Evolutionary conservation across 2,113 vertebrate genomes (phyloP).

Genomic region (Aegithalos caudatus): DNA sequence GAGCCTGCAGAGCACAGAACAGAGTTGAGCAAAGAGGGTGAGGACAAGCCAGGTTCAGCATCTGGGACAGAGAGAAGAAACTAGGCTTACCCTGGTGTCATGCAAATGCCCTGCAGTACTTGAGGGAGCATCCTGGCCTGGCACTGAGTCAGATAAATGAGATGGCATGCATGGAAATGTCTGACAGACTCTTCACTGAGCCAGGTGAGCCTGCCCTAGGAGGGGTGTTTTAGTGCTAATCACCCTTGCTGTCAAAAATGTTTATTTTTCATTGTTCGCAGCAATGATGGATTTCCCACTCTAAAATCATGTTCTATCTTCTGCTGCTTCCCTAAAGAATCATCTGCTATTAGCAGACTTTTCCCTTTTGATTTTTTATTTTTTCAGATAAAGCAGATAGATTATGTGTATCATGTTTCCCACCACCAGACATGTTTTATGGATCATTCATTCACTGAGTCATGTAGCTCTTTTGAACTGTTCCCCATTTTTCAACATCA

Average conservation of each 20-base stretch:
- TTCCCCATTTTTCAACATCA: slow-evolving; percentile 15
- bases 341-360: background rate
- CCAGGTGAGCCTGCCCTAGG: background rate
- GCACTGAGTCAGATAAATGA: background rate
- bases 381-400: background rate
- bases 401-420: background rate
- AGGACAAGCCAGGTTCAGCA: background rate
- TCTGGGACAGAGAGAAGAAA: rapidly evolving
- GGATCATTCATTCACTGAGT: slow-evolving; percentile 1
- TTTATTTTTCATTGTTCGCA: slow-evolving; percentile 41
- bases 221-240: background rate
- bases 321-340: background rate
- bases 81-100: background rate
- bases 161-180: rapidly evolving
- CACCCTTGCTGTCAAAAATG: background rate
- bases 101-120: background rate
- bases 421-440: background rate
- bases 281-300: background rate
- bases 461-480: slow-evolving; percentile 22
- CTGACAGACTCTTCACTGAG: background rate
- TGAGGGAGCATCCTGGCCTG: background rate
- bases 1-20: background rate
- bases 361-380: background rate
- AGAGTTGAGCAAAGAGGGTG: background rate
- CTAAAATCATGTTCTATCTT: background rate